Evolutionary conservation across 2,797 vertebrate species (phyloP), one percentile per base, ranked within the genome.

Genomic region (Molossus molossus): DNA sequence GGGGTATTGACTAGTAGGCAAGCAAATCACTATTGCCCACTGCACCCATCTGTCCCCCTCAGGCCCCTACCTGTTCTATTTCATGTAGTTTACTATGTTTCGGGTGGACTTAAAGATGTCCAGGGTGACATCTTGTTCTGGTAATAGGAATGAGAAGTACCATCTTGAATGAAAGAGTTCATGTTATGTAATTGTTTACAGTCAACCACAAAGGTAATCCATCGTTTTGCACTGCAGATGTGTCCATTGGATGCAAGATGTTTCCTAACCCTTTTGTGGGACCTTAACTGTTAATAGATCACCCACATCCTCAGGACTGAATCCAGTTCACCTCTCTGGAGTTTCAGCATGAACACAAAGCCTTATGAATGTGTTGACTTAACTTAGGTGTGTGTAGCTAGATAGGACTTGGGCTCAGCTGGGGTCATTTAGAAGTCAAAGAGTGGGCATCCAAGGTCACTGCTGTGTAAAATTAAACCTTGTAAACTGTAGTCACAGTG

Each of bases 381-480:
- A 69, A 64, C 64, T 90, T 23, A 94, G 70, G 50, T 67, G 80
- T 83, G 55, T 80, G 12, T 60, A 9, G 67, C 40, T 2, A n/a
- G 48, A 85, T 79, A 76, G 76, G 94, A 96, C 92, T 67, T 94
- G 87, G 79, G 60, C 55, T 97, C 91, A 94, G 67, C 83, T 88
- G 69, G 86, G 60, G 58, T 65, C 62, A 27, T 6, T 91, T 48
- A 55, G 53, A 69, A 94, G 64, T 96, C 91, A 95, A 77, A 65
- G 58, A 67, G 62, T 70, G 33, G 37, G 17, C 60, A 57, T 76
- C 60, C 40, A 92, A 72, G 79, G 72, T 87, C 23, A 21, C 48
- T 95, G 40, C 25, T 57, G 21, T 1, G 9, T 93, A 87, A 95
- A 97, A 93, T 96, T 84, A 92, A 93, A 72, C 58, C 13, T 86